Evolutionary conservation across 2,888 invertebrate genomes (phyloP).

Genomic region (Eustalomyia histrio): DNA sequence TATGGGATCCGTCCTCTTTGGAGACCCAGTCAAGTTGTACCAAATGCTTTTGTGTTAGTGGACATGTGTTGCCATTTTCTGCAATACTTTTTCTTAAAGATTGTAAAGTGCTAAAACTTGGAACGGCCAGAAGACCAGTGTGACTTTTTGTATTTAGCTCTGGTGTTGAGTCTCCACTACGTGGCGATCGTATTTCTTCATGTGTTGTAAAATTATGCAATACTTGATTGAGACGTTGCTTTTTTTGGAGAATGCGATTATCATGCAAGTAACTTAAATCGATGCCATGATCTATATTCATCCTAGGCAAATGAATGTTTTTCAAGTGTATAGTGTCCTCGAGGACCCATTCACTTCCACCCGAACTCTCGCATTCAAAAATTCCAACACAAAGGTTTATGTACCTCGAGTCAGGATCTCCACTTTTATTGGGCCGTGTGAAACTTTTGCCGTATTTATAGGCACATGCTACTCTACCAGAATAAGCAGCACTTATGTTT

Average conservation of each 20-base stretch:
- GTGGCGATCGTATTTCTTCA: slow-evolving; percentile 84
- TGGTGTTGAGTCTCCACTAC: slow-evolving; percentile 80
- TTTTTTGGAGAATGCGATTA: slow-evolving; percentile 88
- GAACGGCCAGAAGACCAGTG: slow-evolving; percentile 86
- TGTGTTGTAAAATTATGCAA: slow-evolving; percentile 90
- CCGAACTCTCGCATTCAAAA: slow-evolving; percentile 99
- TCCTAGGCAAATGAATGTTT: slow-evolving; percentile 92
- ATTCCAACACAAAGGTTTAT: slow-evolving; percentile 96
- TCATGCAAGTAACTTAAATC: slow-evolving; percentile 91
- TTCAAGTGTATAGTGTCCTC: slow-evolving; percentile 97
- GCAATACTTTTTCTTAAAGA: slow-evolving; percentile 92
- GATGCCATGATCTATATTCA: slow-evolving; percentile 89
- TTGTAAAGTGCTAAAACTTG: slow-evolving; percentile 93
- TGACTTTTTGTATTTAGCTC: slow-evolving; percentile 74
- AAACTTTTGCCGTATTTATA: slow-evolving; percentile 96
- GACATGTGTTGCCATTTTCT: slow-evolving; percentile 94
- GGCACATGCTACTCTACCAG: slow-evolving; percentile 97
- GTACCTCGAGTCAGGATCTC: slow-evolving; percentile 88
- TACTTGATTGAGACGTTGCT: slow-evolving; percentile 89
- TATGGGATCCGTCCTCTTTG: slow-evolving; percentile 98
- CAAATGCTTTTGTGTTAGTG: slow-evolving; percentile 93
- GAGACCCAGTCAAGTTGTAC: slow-evolving; percentile 99
- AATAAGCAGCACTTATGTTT: slow-evolving; percentile 98
- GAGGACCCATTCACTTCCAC: slow-evolving; percentile 95
- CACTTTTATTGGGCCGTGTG: slow-evolving; percentile 87